Percentiles rank a stretch among this genome's conserved stretches.
Evolutionary conservation across 37 sponge, comb jelly and placozoan species (phyloP).

Genomic region (Ephydatia muelleri): DNA sequence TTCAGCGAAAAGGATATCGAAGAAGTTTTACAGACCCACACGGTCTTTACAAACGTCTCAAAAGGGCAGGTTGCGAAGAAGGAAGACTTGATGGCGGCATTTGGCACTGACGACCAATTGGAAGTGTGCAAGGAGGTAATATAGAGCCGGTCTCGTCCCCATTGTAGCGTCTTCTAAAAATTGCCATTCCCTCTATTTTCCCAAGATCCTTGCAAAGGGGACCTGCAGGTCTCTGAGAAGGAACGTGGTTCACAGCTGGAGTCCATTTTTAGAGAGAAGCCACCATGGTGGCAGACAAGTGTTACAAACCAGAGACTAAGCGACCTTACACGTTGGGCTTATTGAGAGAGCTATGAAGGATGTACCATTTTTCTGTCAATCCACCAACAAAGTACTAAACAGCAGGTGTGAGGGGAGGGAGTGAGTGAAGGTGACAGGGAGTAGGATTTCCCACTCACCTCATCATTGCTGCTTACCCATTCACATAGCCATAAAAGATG

Average conservation of each 20-base stretch:
- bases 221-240: conserved; percentile 96
- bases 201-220: conserved; percentile 92
- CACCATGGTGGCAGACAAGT: conserved; percentile 92
- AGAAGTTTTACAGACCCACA: conserved; percentile 95
- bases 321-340: conserved; percentile 94
- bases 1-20: conserved; percentile 95
- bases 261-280: conserved; percentile 90
- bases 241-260: conserved; percentile 90
- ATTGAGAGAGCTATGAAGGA: conserved; percentile 98
- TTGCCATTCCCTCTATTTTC: not conserved
- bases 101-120: conserved; percentile 83
- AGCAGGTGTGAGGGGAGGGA: conserved; percentile 63
- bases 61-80: conserved; percentile 97
- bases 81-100: conserved; percentile 83
- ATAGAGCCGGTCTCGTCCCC: conserved; percentile 1
- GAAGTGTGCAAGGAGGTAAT: conserved; percentile 81
- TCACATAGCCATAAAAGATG: no score
- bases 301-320: conserved; percentile 95
- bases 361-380: conserved; percentile 85
- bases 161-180: not conserved
- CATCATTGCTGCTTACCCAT: no score
- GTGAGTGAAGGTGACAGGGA: not conserved
- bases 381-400: conserved; percentile 84
- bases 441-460: no score
- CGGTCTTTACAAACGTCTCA: conserved; percentile 94